Evolutionary conservation across 2,113 vertebrate genomes (phyloP), one percentile per base, ranked within the genome.

Genomic region (Cacatua alba): DNA sequence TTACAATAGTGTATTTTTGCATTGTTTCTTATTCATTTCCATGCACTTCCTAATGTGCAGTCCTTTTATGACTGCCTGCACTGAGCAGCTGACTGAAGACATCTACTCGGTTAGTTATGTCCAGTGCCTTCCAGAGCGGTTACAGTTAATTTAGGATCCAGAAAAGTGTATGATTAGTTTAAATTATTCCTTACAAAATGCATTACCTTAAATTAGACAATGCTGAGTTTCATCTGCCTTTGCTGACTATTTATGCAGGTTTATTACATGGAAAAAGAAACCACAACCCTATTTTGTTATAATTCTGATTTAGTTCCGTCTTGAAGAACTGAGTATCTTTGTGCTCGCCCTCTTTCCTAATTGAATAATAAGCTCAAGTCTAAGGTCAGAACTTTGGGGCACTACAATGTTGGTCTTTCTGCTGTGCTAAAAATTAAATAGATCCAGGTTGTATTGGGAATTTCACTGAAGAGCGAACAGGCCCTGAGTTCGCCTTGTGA

Each of bases 141-240:
- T 87, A 44, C 39, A 37, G 77, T 85, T 85, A 82, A 76, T 95
- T 89, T 77, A 57, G 59, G 85, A 85, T 87, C 62, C 84, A 88
- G 78, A 49, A 74, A 77, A 90, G n/a, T 55, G 14, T 64, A 49
- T 63, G 25, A 37, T 87, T 90, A 49, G n/a, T 87, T 92, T 69
- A 89, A 89, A 85, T 85, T 87, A 63, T 74, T 94, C 78, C 64
- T 67, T 92, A 23, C 49, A 74, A 92, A 80, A 91, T 65, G 35
- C 21, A 44, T 85, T 85, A 53, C 70, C 57, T 91, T 79, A 80
- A 63, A 91, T 92, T 59, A 88, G 41, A 29, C 63, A 33, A 25
- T 0, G 0, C 48, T 88, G 88, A 80, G 37, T 93, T 93, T 75
- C 14, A 20, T 74, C 80, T 75, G 23, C 37, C 35, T 88, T 95